Evolutionary conservation across 1,140 invertebrate species (phyloP).

Genomic region (Philopotamus ludificatus): DNA sequence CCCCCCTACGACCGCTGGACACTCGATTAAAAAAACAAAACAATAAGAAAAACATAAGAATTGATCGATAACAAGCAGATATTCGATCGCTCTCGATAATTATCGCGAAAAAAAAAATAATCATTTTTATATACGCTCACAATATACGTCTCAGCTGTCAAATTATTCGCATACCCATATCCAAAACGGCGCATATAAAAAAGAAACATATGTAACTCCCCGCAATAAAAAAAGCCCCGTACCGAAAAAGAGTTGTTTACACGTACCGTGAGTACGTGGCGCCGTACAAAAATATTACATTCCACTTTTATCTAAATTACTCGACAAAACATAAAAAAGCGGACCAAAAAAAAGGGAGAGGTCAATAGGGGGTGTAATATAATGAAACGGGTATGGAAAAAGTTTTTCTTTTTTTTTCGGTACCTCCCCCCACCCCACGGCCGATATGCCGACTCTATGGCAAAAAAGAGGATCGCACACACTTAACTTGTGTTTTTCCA

Average conservation of each 20-base stretch:
- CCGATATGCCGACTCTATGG: too few species aligned
- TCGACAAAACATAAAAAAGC: slow-evolving; percentile 25
- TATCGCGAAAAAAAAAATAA: too few species aligned
- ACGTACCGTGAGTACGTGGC: slow-evolving; percentile 16
- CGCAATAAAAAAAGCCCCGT: slow-evolving; percentile 5
- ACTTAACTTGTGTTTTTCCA: slow-evolving; percentile 40
- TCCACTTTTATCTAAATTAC: slow-evolving; percentile 34
- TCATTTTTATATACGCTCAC: too few species aligned
- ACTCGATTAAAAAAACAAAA: not conserved
- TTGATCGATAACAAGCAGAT: not conserved
- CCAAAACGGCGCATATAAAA: not conserved
- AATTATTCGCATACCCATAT: too few species aligned
- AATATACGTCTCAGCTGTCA: too few species aligned
- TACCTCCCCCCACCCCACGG: too few species aligned
- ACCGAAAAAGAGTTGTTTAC: slow-evolving; percentile 23
- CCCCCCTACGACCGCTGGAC: not conserved
- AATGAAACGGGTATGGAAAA: slow-evolving; percentile 36
- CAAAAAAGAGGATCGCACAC: slow-evolving; percentile 19
- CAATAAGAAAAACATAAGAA: not conserved
- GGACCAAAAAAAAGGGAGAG: slow-evolving; percentile 12
- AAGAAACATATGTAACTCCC: slow-evolving; percentile 5
- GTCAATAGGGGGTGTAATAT: slow-evolving; percentile 20
- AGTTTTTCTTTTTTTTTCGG: slow-evolving; percentile 6
- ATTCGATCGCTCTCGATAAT: not conserved
- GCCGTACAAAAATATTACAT: slow-evolving; percentile 30